Base-by-base conservation (phyloP, 2,113 vertebrate species). In the Channa maculata region DNA sequence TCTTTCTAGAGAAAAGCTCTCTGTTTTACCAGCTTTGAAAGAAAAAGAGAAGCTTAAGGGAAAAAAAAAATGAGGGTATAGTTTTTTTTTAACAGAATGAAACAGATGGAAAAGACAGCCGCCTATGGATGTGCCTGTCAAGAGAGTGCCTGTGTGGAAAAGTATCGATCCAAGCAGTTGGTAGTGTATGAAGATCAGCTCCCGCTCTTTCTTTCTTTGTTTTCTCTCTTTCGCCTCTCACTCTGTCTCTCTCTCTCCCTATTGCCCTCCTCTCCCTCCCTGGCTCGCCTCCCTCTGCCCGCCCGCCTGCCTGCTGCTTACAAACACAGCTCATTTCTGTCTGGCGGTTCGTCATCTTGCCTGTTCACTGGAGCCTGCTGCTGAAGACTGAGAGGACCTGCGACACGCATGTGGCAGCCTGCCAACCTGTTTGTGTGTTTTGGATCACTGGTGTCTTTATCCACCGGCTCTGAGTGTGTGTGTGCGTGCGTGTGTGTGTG, bases 391-490 rank as follows among this genome's bases (percentile, higher is more conserved):
- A 85, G 77, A 77, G 71, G 80, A 84, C 88, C 88, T 80, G 85
- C 84, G 82, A 86, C 80, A 58, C 63, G 57, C 85, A 74, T 64
- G 82, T 87, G 89, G 89, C 89, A 66, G 82, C 65, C 85, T 68
- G 88, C 89, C 90, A 90, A 53, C 65, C 77, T 63, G 79, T 76
- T 79, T 87, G 88, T 90, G 86, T 90, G 84, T 86, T 89, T 86
- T 80, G 78, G 80, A 89, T 92, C 88, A 90, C 75, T 88, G 89
- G 82, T 75, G 90, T 88, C 85, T 92, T 90, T 90, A 88, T 89
- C 75, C 75, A 44, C 65, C 59, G 37, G 46, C 61, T 74, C 24
- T 34, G 34, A 39, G 49, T 79, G 55, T 45, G 62, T 71, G 60
- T 51, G 14, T n/a, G 45, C 9, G 58, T n/a, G 51, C n/a, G 49